Evolutionary conservation across 2,888 invertebrate species (phyloP), one percentile per base, ranked within the genome.

Genomic region (Drosophila parthenogenetica): DNA sequence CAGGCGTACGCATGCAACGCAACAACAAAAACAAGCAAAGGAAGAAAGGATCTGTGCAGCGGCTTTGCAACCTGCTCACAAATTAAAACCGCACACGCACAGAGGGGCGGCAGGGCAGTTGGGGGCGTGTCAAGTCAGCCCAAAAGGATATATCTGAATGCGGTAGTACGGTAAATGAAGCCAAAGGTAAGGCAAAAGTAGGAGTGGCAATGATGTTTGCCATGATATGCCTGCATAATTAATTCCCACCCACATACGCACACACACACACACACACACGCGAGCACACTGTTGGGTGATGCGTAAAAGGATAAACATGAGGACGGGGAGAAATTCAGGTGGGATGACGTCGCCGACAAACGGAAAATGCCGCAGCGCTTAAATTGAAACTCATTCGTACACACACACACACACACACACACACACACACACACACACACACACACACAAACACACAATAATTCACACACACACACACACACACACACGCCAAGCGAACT

Each of bases 191-290:
- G 35, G 29, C 5, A 17, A 10, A 17, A 5, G 39, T 25, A 25
- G 14, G 42, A 45, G 40, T 22, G 40, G 61, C 70, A 67, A 73
- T 74, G 76, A 69, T 81, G 77, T 76, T 76, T 81, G 69, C 80
- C 79, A 86, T 81, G 88, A 86, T 88, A 86, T 75, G 85, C 86
- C 81, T 86, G 88, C 87, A 86, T 86, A 86, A 86, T 86, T 86
- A 88, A 86, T 83, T 83, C 65, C 75, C 72, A 57, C 67, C 29
- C 66, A 70, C 69, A 60, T 62, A 53, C 59, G 61, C 66, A 55
- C 43, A 49, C 58, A 63, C 43, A 35, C 10, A 11, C 35, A 35
- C 35, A 13, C 35, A 35, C 35, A 35, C 35, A 4, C 13, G 1
- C 35, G 13, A 4, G 2, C 13, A 11, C 13, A 3, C 13, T 13